These are phyloP conservation scores for Eulithis prunata DNA, from an alignment of 2,888 invertebrate genomes.

Conservation along the genomic window DNA sequence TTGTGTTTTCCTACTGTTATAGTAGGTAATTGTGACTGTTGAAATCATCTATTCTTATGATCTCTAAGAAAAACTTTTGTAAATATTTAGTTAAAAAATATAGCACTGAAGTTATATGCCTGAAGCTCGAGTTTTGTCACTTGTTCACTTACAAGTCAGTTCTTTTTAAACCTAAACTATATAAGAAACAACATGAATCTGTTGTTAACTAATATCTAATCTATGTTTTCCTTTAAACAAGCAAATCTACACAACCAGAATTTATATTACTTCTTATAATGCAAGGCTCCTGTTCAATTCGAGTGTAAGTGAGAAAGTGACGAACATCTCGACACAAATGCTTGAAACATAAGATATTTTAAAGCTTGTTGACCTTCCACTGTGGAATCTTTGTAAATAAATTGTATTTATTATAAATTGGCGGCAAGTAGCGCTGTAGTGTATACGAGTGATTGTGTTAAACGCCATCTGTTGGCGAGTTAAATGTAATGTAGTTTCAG, in stretches of 20 bases:
- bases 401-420: conserved; percentile 42
- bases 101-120: conserved; percentile 16
- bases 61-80: conserved; percentile 36
- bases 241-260: not conserved
- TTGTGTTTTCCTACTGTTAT: conserved; percentile 10
- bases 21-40: conserved; percentile 23
- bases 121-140: conserved; percentile 28
- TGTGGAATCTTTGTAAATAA: conserved; percentile 42
- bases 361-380: conserved; percentile 41
- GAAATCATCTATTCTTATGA: conserved; percentile 41
- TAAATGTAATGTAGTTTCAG: conserved; percentile 38
- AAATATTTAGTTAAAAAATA: conserved; percentile 38
- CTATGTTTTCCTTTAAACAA: not conserved
- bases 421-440: conserved; percentile 46
- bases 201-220: not conserved
- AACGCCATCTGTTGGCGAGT: conserved; percentile 44
- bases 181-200: conserved; percentile 11
- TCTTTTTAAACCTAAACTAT: conserved; percentile 3
- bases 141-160: conserved; percentile 29
- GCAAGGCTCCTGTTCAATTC: not conserved
- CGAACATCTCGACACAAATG: conserved; percentile 35
- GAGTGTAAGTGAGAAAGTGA: conserved; percentile 32
- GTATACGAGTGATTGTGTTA: conserved; percentile 45
- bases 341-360: conserved; percentile 38
- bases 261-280: conserved; percentile 12